phyloP scores from a whole-genome alignment of 2,113 vertebrate genomes.

The Gila orcuttii region DNA sequence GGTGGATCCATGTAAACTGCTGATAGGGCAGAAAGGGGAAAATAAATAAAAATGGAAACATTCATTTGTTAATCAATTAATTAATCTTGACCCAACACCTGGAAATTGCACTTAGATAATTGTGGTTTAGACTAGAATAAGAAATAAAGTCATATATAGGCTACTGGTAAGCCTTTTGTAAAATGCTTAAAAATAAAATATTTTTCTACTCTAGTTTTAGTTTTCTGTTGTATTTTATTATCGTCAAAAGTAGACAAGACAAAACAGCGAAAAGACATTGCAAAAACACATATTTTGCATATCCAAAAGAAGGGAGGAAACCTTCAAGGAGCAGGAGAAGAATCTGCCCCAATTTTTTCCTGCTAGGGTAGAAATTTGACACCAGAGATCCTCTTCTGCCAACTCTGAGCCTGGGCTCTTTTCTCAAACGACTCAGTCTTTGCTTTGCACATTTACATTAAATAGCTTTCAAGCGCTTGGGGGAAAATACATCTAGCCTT shows the following conservation, averaged over 20 bases:
- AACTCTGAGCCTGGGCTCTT: constrained; percentile 62
- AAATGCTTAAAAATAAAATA: background rate
- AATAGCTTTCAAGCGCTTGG: background rate
- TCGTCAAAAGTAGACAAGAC: background rate
- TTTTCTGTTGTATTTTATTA: background rate
- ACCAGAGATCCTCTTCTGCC: constrained; percentile 68
- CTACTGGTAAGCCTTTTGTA: background rate
- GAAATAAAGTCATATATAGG: too few species aligned
- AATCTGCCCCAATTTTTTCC: constrained; percentile 53
- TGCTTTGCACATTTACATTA: constrained; percentile 15
- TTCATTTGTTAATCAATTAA: too few species aligned
- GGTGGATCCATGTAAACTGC: too few species aligned
- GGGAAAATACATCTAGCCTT: background rate
- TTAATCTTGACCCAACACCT: too few species aligned
- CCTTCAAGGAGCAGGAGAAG: constrained; percentile 62
- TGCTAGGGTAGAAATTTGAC: constrained; percentile 73
- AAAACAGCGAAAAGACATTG: too few species aligned
- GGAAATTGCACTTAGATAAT: too few species aligned
- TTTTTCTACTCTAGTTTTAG: background rate
- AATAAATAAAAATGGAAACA: too few species aligned
- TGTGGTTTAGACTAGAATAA: too few species aligned
- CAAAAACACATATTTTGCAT: constrained; percentile 5
- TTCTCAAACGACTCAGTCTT: constrained; percentile 35
- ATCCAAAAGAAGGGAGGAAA: constrained; percentile 52
- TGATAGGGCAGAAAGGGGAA: too few species aligned